phyloP scores from a whole-genome alignment of 2,113 vertebrate genomes.

The Microtus richardsoni region DNA sequence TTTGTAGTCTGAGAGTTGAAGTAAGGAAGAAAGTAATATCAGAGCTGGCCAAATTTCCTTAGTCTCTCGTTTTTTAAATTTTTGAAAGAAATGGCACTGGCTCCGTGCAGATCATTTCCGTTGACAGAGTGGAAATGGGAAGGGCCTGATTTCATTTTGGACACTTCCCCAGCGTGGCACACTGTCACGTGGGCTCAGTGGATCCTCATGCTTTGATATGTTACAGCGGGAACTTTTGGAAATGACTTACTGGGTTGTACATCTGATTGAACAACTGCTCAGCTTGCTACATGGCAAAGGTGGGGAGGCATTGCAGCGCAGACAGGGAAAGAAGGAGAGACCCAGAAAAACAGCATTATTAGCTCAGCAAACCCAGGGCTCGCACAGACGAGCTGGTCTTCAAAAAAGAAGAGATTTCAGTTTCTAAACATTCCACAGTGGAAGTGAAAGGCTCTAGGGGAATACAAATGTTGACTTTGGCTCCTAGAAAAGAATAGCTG shows the following conservation, averaged over 20 bases:
- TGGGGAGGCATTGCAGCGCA: conserved; percentile 89
- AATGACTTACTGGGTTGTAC: conserved; percentile 99
- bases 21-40: conserved; percentile 77
- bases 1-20: conserved; percentile 73
- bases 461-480: conserved; percentile 90
- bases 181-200: conserved; percentile 76
- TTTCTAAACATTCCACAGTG: conserved; percentile 90
- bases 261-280: conserved; percentile 99
- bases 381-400: conserved; percentile 87
- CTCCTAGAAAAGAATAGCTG: conserved; percentile 90
- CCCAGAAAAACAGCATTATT: conserved; percentile 95
- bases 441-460: conserved; percentile 88
- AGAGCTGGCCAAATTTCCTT: conserved; percentile 48
- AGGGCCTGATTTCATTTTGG: not conserved
- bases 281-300: conserved; percentile 98
- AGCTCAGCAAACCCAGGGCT: conserved; percentile 89
- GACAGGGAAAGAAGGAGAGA: conserved; percentile 90
- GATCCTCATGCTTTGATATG: conserved; percentile 97
- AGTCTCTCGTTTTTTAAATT: conserved; percentile 69
- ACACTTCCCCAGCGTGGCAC: conserved; percentile 79
- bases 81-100: conserved; percentile 80
- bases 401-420: conserved; percentile 86
- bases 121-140: conserved; percentile 70
- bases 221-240: conserved; percentile 89
- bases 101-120: conserved; percentile 80